Conservation (phyloP, 2,888 invertebrate genomes). For the Drosophila suboccidentalis region DNA sequence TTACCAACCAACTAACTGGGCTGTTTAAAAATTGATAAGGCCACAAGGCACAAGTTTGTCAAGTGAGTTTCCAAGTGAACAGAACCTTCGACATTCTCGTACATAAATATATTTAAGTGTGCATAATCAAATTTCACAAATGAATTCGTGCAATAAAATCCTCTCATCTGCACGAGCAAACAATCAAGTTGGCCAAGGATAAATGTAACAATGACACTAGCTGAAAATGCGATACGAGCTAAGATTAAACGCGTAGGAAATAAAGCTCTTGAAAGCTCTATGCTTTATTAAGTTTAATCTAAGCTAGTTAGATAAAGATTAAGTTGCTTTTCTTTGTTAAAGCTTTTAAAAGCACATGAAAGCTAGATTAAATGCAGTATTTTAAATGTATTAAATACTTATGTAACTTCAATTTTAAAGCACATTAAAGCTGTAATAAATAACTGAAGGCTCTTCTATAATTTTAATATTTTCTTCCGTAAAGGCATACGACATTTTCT, state of each 20-base stretch:
- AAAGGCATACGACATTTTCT: no score
- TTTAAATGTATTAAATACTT: no score
- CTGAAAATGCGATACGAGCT: slow-evolving; percentile 2
- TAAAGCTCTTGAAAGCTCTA: background rate
- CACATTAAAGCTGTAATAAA: no score
- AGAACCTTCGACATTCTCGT: slow-evolving; percentile 10
- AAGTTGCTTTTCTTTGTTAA: background rate
- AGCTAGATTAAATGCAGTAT: background rate
- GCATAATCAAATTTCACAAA: slow-evolving; percentile 67
- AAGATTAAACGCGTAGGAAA: background rate
- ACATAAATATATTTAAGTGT: slow-evolving; percentile 41
- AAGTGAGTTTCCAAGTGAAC: slow-evolving; percentile 9
- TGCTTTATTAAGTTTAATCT: background rate
- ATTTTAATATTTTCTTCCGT: no score
- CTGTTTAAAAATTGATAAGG: slow-evolving; percentile 57
- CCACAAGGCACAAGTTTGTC: slow-evolving; percentile 55
- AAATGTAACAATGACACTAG: slow-evolving; percentile 22
- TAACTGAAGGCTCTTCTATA: no score
- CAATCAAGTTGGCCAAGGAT: slow-evolving; percentile 25
- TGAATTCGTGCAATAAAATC: slow-evolving; percentile 63
- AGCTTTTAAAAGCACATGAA: background rate
- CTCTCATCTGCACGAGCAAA: slow-evolving; percentile 58
- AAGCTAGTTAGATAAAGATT: background rate
- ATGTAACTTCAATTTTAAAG: no score
- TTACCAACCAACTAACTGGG: slow-evolving; percentile 25